A percentile compares a stretch with the other conserved stretches of the same genome.
Evolutionary conservation across 1,140 invertebrate genomes (phyloP).

Genomic region (Pissodes strobi): DNA sequence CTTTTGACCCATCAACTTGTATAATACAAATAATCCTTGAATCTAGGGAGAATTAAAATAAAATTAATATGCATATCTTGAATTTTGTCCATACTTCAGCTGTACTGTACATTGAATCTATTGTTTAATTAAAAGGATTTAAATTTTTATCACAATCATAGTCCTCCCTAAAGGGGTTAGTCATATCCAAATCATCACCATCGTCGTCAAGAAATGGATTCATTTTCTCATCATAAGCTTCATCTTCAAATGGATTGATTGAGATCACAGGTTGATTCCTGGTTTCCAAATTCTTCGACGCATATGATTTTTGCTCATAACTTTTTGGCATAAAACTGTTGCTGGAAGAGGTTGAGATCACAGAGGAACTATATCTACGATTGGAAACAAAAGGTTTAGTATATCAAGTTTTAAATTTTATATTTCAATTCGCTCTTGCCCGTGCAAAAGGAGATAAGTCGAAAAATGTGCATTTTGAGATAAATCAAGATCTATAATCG

Average conservation of each 20-base stretch:
- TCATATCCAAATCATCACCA: conserved; percentile 60
- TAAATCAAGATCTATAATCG: no score
- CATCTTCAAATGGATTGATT: conserved; percentile 55
- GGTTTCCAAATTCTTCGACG: background rate
- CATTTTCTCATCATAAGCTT: conserved; percentile 52
- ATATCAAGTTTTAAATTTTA: no score
- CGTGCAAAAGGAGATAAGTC: no score
- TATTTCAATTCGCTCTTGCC: no score
- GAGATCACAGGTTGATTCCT: conserved; percentile 36
- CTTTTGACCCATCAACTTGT: no score
- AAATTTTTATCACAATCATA: conserved; percentile 49
- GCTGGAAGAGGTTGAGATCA: conserved; percentile 61
- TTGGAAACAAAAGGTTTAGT: conserved; percentile 2
- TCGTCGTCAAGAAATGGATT: conserved; percentile 56
- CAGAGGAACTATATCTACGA: conserved; percentile 61
- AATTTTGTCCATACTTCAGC: no score
- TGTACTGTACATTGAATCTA: no score
- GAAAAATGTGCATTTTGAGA: no score
- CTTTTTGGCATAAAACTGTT: conserved; percentile 42
- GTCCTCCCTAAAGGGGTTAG: conserved; percentile 64
- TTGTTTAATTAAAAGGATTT: conserved; percentile 40
- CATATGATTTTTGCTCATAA: conserved; percentile 23
- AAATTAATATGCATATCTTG: no score
- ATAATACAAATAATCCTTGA: no score
- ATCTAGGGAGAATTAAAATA: no score